A percentile compares a stretch with the other conserved stretches of the same genome.
Evolutionary conservation across 2,797 vertebrate genomes (phyloP).

Genomic region (Falco cherrug): DNA sequence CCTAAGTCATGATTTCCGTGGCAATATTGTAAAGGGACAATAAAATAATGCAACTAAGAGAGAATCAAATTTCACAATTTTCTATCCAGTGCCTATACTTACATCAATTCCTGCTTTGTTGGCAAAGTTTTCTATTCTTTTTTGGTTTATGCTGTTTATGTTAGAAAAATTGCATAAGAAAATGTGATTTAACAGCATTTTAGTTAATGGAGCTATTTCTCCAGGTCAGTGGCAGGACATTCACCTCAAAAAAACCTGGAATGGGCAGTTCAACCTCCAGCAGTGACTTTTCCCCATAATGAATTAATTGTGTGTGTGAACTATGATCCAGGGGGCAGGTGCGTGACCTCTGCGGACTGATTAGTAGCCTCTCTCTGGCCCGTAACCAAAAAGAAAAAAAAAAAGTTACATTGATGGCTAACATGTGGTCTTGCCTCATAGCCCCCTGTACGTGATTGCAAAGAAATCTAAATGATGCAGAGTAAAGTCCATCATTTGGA

Average conservation of each 20-base stretch:
- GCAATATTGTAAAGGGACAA: background rate
- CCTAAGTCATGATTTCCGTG: background rate
- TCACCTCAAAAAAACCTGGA: conserved; percentile 68
- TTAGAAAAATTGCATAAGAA: conserved; percentile 63
- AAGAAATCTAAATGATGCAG: conserved; percentile 50
- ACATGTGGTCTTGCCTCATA: conserved; percentile 79
- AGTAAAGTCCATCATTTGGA: conserved; percentile 33
- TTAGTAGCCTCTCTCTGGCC: conserved; percentile 82
- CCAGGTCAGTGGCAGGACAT: conserved; percentile 84
- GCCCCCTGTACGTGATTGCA: conserved; percentile 16
- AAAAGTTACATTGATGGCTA: conserved; percentile 80
- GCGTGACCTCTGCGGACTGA: conserved; percentile 83
- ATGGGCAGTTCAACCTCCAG: conserved; percentile 79
- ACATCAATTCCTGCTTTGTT: background rate
- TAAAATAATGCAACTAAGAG: background rate
- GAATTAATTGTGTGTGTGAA: conserved; percentile 87
- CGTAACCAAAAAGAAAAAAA: conserved; percentile 73
- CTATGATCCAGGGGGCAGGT: conserved; percentile 83
- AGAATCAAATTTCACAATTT: background rate
- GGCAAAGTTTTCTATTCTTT: background rate
- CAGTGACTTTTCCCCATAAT: conserved; percentile 80
- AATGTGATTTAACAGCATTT: conserved; percentile 73
- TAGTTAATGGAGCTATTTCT: conserved; percentile 74
- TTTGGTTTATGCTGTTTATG: background rate
- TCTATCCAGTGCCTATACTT: background rate